Evolutionary conservation across 2,113 vertebrate genomes (phyloP).

Genomic region (Gnathonemus longibarbis): DNA sequence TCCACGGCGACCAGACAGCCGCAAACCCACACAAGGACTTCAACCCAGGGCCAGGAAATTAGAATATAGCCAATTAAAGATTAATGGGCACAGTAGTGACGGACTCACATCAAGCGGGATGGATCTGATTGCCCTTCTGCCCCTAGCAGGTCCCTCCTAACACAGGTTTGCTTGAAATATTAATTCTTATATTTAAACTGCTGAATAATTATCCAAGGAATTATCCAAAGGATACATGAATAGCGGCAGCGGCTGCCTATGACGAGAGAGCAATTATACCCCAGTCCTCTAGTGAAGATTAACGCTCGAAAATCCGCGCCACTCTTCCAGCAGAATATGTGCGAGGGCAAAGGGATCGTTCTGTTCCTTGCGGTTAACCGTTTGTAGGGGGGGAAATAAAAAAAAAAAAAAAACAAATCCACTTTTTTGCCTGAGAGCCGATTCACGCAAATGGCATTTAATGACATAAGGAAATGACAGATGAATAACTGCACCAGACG

Average conservation of each 20-base stretch:
- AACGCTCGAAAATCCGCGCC: not conserved
- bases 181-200: conserved; percentile 5
- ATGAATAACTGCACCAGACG: not conserved
- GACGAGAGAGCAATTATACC: not conserved
- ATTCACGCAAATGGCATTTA: not conserved
- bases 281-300: not conserved
- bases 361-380: not conserved
- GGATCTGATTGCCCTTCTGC: not conserved
- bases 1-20: not conserved
- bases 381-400: not conserved
- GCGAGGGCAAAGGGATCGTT: not conserved
- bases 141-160: not conserved
- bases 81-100: not conserved
- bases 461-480: not conserved
- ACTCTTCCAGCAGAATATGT: not conserved
- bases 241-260: not conserved
- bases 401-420: not conserved
- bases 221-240: not conserved
- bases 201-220: not conserved
- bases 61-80: not conserved
- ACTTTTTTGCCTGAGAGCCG: not conserved
- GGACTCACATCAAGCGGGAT: not conserved
- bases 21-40: not conserved
- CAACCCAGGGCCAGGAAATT: not conserved
- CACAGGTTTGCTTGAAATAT: not conserved